Base-by-base conservation (phyloP, 30 jellyfish, hydroid and myxozoan species). In the Turritopsis rubra region DNA sequence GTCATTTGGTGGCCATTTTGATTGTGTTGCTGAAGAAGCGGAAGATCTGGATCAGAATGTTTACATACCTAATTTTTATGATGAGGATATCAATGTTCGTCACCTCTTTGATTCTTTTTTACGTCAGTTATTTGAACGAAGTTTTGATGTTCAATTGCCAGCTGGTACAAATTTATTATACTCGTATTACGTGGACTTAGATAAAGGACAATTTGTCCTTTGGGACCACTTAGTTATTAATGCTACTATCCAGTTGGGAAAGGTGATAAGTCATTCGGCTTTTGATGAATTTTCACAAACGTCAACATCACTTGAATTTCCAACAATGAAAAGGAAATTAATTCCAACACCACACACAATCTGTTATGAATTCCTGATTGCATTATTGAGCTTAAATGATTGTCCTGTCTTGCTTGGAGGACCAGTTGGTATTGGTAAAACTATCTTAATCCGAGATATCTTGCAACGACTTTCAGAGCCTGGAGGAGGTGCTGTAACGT, bases 1-100 rank as follows among this genome's bases (percentile, higher is more conserved):
- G 97, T 84, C 97, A 19, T 86, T 91, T 75, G 96, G 96, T 31
- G 96, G 96, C 8, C 89, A 91, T 70, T 86, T 91, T 81, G 79
- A 91, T 80, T 77, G 95, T 79, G 87, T 89, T 29, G 81, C 95
- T 28, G 97, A 91, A 21, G 97, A 91, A 68, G 23, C 91, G 22
- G 90, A 91, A 26, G 97, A 91, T 28, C 29, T 91, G 16, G 93
- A 87, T 31, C 68, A 77, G 26, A 19, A 82, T 1, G 83, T 83
- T n/a, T 82, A 77, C 25, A 28, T 79, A 65, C 81, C 54, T 31
- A 24, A 52, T 66, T 29, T 80, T 19, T 65, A 53, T 1, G 72
- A 21, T 28, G 90, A 79, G 25, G 53, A 60, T 25, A 66, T 84
- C 31, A 85, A 85, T 72, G 91, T 86, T 1, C 85, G 96, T 0